Evolutionary conservation across 2,113 vertebrate species (phyloP).

Genomic region (Conger conger): DNA sequence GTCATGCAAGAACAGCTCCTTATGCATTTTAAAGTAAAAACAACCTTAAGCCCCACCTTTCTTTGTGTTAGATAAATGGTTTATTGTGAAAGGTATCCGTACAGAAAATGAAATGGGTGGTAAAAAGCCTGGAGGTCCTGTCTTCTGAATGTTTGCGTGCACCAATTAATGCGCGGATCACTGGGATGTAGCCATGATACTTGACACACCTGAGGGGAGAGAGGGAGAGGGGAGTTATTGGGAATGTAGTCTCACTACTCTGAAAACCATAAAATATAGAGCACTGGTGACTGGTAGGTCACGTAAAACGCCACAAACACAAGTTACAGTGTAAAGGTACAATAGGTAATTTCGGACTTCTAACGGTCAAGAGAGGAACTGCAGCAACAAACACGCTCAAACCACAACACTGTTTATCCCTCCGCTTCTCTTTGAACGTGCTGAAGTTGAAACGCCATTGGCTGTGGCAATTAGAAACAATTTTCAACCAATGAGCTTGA

Average conservation of each 20-base stretch:
- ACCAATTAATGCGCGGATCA: constrained; percentile 52
- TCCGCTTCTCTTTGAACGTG: no score
- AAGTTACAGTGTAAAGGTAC: no score
- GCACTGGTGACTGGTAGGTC: no score
- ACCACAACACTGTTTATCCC: no score
- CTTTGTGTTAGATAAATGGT: neutral
- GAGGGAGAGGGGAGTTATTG: neutral
- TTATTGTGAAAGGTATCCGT: neutral
- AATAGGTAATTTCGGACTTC: no score
- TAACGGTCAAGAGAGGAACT: no score
- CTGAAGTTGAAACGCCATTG: no score
- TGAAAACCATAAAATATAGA: neutral
- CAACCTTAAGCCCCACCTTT: neutral
- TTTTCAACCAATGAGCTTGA: no score
- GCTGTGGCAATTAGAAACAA: no score
- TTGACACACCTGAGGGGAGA: constrained; percentile 68
- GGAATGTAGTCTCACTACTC: neutral
- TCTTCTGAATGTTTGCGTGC: neutral
- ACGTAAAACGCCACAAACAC: no score
- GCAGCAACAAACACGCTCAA: no score
- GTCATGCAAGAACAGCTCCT: neutral
- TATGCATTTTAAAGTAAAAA: neutral
- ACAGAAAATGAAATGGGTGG: constrained; percentile 34
- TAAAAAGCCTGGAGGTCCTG: neutral
- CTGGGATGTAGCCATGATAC: constrained; percentile 91